Evolutionary conservation across 2,797 vertebrate species (phyloP).

Genomic region (Melanotaenia trifasciata): DNA sequence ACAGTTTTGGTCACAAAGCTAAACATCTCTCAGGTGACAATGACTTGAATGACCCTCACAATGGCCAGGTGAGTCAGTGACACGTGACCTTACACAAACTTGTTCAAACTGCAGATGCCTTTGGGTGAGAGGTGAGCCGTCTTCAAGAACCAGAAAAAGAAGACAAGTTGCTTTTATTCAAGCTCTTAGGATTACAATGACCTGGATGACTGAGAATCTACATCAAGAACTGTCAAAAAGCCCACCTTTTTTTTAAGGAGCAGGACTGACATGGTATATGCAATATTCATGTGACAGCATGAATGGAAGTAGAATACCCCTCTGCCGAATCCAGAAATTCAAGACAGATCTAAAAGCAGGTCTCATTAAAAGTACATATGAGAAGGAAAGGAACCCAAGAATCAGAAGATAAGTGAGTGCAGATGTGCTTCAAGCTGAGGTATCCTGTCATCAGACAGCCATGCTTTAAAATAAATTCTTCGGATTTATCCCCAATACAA

Average conservation of each 20-base stretch:
- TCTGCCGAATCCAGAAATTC: constrained; percentile 65
- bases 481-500: background rate
- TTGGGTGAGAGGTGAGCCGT: no score
- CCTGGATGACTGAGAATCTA: no score
- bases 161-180: no score
- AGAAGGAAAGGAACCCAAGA: constrained; percentile 6
- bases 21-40: no score
- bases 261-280: constrained; percentile 35
- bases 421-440: constrained; percentile 10
- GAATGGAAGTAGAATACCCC: constrained; percentile 71
- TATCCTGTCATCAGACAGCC: constrained; percentile 13
- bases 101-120: no score
- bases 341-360: constrained; percentile 31
- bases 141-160: no score
- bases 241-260: constrained; percentile 15
- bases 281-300: constrained; percentile 64
- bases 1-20: no score
- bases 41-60: no score
- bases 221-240: constrained; percentile 32
- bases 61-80: no score
- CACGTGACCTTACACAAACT: no score
- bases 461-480: constrained; percentile 25
- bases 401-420: constrained; percentile 8
- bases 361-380: constrained; percentile 45
- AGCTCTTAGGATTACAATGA: no score